Conservation (phyloP, 2,888 invertebrate species). For the Drosophila fulvimacula region DNA sequence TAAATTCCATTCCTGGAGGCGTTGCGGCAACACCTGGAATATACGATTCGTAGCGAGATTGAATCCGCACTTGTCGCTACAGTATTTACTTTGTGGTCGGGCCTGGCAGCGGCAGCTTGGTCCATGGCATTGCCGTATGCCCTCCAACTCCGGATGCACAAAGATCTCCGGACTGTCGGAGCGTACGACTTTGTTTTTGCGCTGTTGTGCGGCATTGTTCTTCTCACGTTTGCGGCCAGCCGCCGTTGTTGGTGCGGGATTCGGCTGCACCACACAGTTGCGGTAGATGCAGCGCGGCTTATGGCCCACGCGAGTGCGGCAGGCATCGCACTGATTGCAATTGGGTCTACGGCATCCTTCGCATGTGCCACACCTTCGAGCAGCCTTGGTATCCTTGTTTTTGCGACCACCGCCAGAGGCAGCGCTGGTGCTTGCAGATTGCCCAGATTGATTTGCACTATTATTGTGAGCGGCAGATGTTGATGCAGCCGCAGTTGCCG, state of each 20-base stretch:
- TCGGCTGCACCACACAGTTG: slow-evolving; percentile 82
- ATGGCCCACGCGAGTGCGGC: slow-evolving; percentile 81
- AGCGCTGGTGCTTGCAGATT: slow-evolving; percentile 1
- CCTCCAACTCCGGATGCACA: slow-evolving; percentile 86
- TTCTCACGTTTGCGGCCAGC: slow-evolving; percentile 76
- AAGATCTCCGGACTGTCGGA: slow-evolving; percentile 82
- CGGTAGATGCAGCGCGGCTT: slow-evolving; percentile 86
- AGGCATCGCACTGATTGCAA: slow-evolving; percentile 84
- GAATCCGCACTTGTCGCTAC: slow-evolving; percentile 95
- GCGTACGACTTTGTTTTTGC: slow-evolving; percentile 76
- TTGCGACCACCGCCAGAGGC: slow-evolving; percentile 22
- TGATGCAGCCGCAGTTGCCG: slow-evolving; percentile 40
- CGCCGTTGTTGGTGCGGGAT: slow-evolving; percentile 28
- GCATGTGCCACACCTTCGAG: slow-evolving; percentile 89
- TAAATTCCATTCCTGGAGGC: slow-evolving; percentile 97
- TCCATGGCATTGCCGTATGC: slow-evolving; percentile 94
- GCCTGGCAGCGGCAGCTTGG: slow-evolving; percentile 94
- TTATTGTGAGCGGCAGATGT: slow-evolving; percentile 3
- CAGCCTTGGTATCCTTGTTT: slow-evolving; percentile 57
- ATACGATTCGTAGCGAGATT: slow-evolving; percentile 94
- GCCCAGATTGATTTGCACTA: slow-evolving; percentile 1
- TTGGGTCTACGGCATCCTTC: slow-evolving; percentile 87
- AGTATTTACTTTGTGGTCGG: slow-evolving; percentile 94
- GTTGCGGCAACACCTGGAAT: slow-evolving; percentile 91
- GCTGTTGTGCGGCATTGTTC: slow-evolving; percentile 60